A percentile compares a stretch with the other conserved stretches of the same genome.
Evolutionary conservation across 2,888 invertebrate species (phyloP).

Genomic region (Metellina segmentata): DNA sequence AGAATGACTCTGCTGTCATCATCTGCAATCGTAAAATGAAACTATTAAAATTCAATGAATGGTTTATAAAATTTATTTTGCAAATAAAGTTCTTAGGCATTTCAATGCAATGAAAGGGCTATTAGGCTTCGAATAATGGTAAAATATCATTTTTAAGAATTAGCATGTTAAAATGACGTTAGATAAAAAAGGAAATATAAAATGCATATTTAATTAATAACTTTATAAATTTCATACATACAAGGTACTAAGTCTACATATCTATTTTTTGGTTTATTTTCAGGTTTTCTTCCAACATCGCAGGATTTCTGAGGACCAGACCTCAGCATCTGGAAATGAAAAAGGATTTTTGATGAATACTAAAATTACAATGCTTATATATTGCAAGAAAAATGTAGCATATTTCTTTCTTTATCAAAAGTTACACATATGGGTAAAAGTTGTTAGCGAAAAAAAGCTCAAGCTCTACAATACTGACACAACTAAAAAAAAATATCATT

Average conservation of each 20-base stretch:
- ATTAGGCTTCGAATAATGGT: background rate
- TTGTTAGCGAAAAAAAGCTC: too few relatives aligned
- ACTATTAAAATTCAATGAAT: background rate
- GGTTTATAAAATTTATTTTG: background rate
- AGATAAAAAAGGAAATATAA: background rate
- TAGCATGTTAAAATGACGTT: too few relatives aligned
- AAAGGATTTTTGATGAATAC: too few relatives aligned
- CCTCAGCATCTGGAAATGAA: conserved; percentile 65
- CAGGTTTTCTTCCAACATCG: conserved; percentile 59
- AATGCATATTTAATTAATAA: background rate
- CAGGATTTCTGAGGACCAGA: conserved; percentile 65
- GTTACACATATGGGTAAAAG: too few relatives aligned
- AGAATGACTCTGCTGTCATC: conserved; percentile 95
- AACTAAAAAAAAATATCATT: too few relatives aligned
- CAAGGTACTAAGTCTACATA: conserved; percentile 74
- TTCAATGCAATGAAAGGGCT: background rate
- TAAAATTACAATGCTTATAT: too few relatives aligned
- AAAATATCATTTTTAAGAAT: too few relatives aligned
- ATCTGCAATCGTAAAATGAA: conserved; percentile 77
- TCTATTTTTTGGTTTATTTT: conserved; percentile 76
- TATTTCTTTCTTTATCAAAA: too few relatives aligned
- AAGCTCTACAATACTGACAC: too few relatives aligned
- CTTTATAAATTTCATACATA: conserved; percentile 30
- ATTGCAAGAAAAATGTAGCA: too few relatives aligned
- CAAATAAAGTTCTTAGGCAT: background rate